phyloP scores from a whole-genome alignment of 2,113 vertebrate genomes.

The Salvator merianae region DNA sequence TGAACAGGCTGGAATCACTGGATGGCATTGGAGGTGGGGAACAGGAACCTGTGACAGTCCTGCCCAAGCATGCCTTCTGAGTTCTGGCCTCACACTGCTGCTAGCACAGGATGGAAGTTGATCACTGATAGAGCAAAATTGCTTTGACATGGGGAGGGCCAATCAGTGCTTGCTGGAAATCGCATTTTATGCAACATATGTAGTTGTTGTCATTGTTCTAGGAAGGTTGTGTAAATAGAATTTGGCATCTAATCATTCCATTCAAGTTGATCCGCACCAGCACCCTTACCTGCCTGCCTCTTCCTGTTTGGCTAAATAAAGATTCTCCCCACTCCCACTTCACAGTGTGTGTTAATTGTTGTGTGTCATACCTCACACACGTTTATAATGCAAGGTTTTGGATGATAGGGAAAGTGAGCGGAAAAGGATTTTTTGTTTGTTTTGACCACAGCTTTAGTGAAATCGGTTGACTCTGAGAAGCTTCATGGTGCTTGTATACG shows the following conservation, averaged over 20 bases:
- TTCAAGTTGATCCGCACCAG: slow-evolving; percentile 61
- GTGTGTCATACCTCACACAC: slow-evolving; percentile 67
- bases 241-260: slow-evolving; percentile 70
- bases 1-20: slow-evolving; percentile 77
- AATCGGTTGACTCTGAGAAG: neutral
- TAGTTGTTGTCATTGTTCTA: slow-evolving; percentile 44
- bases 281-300: slow-evolving; percentile 12
- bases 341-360: slow-evolving; percentile 60
- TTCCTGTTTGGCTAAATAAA: slow-evolving; percentile 77
- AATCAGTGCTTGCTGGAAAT: slow-evolving; percentile 56
- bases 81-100: slow-evolving; percentile 69
- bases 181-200: slow-evolving; percentile 54
- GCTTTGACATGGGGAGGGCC: slow-evolving; percentile 54
- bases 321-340: slow-evolving; percentile 60
- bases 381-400: slow-evolving; percentile 50
- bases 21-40: slow-evolving; percentile 91
- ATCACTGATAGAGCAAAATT: slow-evolving; percentile 70
- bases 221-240: slow-evolving; percentile 57
- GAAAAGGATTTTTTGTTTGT: neutral
- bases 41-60: slow-evolving; percentile 83
- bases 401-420: too few species aligned
- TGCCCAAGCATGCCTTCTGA: slow-evolving; percentile 84
- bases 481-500: neutral
- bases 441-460: neutral
- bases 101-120: slow-evolving; percentile 63